These are phyloP conservation scores for Acipenser ruthenus DNA, from an alignment of 2,797 vertebrate species.

Conservation along the genomic window DNA sequence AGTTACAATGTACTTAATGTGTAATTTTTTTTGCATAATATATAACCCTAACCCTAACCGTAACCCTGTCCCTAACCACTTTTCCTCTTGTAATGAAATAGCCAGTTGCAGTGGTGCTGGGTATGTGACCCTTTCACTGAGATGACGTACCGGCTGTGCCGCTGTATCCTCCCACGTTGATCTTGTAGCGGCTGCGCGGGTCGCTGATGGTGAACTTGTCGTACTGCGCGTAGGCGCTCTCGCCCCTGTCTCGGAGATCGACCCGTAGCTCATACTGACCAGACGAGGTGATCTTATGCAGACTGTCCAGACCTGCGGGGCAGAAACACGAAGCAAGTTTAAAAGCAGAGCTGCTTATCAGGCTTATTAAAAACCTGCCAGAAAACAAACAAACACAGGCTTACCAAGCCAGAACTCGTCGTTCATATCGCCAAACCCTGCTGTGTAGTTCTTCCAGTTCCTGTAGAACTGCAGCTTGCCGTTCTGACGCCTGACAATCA, in stretches of 20 bases:
- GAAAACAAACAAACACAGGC: slow-evolving; percentile 2
- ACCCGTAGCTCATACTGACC: slow-evolving; percentile 87
- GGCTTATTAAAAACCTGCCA: background rate
- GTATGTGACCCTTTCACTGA: background rate
- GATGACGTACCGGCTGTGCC: slow-evolving; percentile 75
- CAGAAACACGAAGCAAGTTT: slow-evolving; percentile 2
- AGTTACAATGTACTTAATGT: too few species aligned
- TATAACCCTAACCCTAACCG: too few species aligned
- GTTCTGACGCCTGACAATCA: slow-evolving; percentile 84
- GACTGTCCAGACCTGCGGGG: slow-evolving; percentile 75
- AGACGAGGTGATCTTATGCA: slow-evolving; percentile 84
- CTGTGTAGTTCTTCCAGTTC: slow-evolving; percentile 87
- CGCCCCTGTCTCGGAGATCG: slow-evolving; percentile 77
- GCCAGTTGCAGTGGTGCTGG: background rate
- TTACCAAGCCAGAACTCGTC: slow-evolving; percentile 94
- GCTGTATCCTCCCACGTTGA: slow-evolving; percentile 84
- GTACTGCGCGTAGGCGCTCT: slow-evolving; percentile 79
- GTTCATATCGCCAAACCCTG: slow-evolving; percentile 80
- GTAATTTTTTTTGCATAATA: too few species aligned
- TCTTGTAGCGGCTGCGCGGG: slow-evolving; percentile 73
- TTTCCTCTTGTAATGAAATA: background rate
- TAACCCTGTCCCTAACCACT: too few species aligned
- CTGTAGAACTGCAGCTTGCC: slow-evolving; percentile 84
- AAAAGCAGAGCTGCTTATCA: background rate
- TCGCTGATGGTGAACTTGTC: slow-evolving; percentile 83